phyloP scores from a whole-genome alignment of 2,888 invertebrate species.

The Phyllotreta striolata region DNA sequence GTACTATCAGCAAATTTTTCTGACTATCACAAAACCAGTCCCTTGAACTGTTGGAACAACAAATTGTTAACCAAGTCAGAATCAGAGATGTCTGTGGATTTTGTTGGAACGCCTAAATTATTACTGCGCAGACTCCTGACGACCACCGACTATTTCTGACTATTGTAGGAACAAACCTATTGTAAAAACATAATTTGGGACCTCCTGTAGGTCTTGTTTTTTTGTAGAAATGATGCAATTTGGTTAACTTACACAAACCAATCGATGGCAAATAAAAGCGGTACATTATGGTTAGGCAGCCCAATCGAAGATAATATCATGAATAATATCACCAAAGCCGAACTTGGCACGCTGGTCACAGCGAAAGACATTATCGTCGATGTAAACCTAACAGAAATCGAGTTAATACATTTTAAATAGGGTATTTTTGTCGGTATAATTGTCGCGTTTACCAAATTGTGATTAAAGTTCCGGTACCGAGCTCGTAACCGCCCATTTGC shows the following conservation, averaged over 20 bases:
- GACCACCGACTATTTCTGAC: too few relatives aligned
- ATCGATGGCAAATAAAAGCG: slow-evolving; percentile 84
- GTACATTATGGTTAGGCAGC: slow-evolving; percentile 82
- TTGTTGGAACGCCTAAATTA: too few relatives aligned
- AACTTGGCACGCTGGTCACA: slow-evolving; percentile 86
- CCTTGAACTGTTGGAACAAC: too few relatives aligned
- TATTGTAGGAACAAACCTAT: too few relatives aligned
- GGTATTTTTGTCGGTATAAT: background rate
- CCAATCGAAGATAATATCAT: slow-evolving; percentile 85
- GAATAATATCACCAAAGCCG: slow-evolving; percentile 80
- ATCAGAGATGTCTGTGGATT: too few relatives aligned
- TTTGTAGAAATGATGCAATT: background rate
- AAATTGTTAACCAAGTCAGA: too few relatives aligned
- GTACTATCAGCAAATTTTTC: too few relatives aligned
- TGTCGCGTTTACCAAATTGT: slow-evolving; percentile 79
- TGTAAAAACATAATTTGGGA: too few relatives aligned
- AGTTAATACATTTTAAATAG: too few relatives aligned
- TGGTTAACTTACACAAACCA: slow-evolving; percentile 83
- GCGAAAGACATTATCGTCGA: slow-evolving; percentile 88
- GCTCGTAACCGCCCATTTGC: slow-evolving; percentile 83
- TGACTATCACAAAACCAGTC: too few relatives aligned
- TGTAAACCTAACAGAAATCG: slow-evolving; percentile 68
- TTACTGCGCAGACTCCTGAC: too few relatives aligned
- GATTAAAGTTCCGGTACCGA: slow-evolving; percentile 84
- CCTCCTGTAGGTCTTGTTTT: too few relatives aligned